Conservation (phyloP, 1,140 invertebrate genomes). For the Cydia pomonella region DNA sequence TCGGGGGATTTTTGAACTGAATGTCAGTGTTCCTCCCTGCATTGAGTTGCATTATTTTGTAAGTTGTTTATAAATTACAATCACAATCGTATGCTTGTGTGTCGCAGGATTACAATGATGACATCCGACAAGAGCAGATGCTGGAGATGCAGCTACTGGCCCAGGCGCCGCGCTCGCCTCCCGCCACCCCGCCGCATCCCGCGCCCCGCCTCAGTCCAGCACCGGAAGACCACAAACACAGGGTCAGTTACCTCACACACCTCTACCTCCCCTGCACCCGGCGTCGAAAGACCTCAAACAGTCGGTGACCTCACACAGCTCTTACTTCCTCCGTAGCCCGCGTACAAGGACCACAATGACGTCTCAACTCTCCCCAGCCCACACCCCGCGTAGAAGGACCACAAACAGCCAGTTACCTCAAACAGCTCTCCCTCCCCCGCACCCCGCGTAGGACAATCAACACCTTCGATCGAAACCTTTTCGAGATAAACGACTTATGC, state of each 20-base stretch:
- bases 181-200: slow-evolving; percentile 74
- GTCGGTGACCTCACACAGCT: too few species aligned
- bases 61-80: too few species aligned
- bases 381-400: too few species aligned
- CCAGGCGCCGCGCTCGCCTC: slow-evolving; percentile 68
- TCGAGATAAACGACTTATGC: too few species aligned
- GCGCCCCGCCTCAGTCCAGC: slow-evolving; percentile 71
- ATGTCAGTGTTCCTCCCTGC: too few species aligned
- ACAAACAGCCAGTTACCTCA: too few species aligned
- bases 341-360: slow-evolving; percentile 62
- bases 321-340: slow-evolving; percentile 77
- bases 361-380: background rate
- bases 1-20: too few species aligned
- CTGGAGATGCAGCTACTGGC: slow-evolving; percentile 90
- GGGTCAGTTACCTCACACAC: slow-evolving; percentile 47
- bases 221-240: slow-evolving; percentile 61
- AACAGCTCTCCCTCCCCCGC: too few species aligned
- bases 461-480: too few species aligned
- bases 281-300: too few species aligned
- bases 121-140: slow-evolving; percentile 92
- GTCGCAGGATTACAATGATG: slow-evolving; percentile 90
- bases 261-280: background rate
- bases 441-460: slow-evolving; percentile 78
- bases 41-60: too few species aligned
- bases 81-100: too few species aligned